Evolutionary conservation across 2,797 vertebrate genomes (phyloP), one percentile per base, ranked within the genome.

Genomic region (Harpagifer antarcticus): DNA sequence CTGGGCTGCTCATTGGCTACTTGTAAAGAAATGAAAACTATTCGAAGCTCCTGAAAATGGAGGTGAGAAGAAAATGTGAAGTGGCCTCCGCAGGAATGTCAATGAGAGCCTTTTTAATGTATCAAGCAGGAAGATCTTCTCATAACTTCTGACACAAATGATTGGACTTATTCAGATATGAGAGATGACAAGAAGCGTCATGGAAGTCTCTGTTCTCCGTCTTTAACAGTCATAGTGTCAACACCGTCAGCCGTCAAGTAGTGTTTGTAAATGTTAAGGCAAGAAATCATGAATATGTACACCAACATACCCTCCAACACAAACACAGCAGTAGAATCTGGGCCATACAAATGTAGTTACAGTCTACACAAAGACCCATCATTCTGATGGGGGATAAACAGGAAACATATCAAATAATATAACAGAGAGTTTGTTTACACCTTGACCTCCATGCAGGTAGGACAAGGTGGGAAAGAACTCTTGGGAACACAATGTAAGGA

Each of bases 251-350:
- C 61, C 3, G 17, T 72, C 72, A 64, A 60, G 84, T 42, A 74
- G 72, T 70, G 77, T 42, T n/a, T 59, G 52, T 50, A 54, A 68
- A 57, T 58, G 72, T 85, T 88, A 91, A 90, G 89, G 86, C 83
- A 85, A 68, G 76, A 68, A 82, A 20, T 48, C n/a, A 20, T 37
- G 27, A 12, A 45, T 7, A 27, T 3, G 4, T 58, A 56, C 13
- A 37, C 59, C 69, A 14, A 33, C 20, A 17, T 9, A 27, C 42
- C 31, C 15, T 20, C 45, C 56, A 13, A 20, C 49, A 37, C 33
- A 52, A 45, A 77, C 58, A 56, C 62, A 78, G 58, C 77, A 78
- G 82, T 47, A 50, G 20, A 33, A 57, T 68, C 64, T 55, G 68
- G 66, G 62, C 67, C 58, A 19, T 43, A 17, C 5, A 54, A 64